A percentile compares a stretch with the other conserved stretches of the same genome.
phyloP scores from a whole-genome alignment of 2,113 vertebrate genomes.

The Hemichromis elongatus region DNA sequence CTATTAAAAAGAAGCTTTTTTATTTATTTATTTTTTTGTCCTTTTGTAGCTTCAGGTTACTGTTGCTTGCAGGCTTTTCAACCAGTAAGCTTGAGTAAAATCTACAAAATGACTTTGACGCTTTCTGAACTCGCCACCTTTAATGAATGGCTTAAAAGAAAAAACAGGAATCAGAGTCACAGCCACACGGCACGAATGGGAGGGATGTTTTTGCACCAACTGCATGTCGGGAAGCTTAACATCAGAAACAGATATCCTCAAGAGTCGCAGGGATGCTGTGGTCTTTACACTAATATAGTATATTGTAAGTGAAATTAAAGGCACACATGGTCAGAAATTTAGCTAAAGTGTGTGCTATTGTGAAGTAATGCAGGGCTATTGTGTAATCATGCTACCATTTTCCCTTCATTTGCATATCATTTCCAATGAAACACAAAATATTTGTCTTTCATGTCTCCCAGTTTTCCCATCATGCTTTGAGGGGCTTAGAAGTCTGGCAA shows the following conservation, averaged over 20 bases:
- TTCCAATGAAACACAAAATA: not conserved
- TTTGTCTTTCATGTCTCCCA: not conserved
- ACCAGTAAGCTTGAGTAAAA: not conserved
- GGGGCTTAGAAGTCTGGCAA: conserved; percentile 62
- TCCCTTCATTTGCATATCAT: not conserved
- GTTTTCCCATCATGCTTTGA: conserved; percentile 21
- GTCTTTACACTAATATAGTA: not conserved
- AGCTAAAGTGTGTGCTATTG: not conserved
- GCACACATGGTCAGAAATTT: not conserved
- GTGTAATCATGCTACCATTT: conserved; percentile 17
- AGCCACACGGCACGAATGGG: not conserved
- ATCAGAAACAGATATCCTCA: not conserved
- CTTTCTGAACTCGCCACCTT: not conserved
- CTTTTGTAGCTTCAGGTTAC: not conserved
- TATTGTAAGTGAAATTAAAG: not conserved
- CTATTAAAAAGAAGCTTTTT: not conserved
- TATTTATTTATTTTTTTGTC: not conserved
- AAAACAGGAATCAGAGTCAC: not conserved
- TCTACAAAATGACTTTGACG: not conserved
- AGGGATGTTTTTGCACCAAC: not conserved
- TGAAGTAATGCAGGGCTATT: conserved; percentile 41
- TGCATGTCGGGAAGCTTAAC: not conserved
- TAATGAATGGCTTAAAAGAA: not conserved
- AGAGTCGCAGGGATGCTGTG: conserved; percentile 1
- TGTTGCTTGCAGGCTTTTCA: not conserved